Evolutionary conservation across 2,797 vertebrate genomes (phyloP), one percentile per base, ranked within the genome.

Genomic region (Esox masquinongy): DNA sequence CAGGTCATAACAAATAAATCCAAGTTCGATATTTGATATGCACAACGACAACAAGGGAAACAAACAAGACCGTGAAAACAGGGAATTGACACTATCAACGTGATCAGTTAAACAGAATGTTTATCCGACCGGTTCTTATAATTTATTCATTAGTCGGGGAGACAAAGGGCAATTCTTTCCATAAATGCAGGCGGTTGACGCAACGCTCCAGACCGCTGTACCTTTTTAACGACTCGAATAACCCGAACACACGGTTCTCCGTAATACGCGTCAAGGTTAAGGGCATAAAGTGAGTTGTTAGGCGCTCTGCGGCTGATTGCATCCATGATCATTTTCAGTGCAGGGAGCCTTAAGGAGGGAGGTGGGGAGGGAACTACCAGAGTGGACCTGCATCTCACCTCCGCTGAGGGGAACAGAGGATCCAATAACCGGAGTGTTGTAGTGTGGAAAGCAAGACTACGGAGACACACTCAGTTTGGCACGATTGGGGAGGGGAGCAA

Each of bases 401-500:
- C 69, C 29, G 7, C 24, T 49, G 24, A 53, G 16, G 49, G 22
- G 53, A 64, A 24, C 22, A 17, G 51, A 63, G 68, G 47, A 76
- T 76, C 82, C 81, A 71, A 88, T 59, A 85, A 86, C 12, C 16
- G 7, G 56, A 29, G 56, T 15, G 14, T 16, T 12, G 19, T 9
- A 3, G 56, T 87, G 81, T 82, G 75, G 80, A 74, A 79, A 29
- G 78, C 77, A 82, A 83, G 83, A 85, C 84, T 83, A 80, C 78
- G 19, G 39, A 17, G 49, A 68, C 17, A 90, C 90, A 90, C 81
- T 89, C 84, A 86, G 86, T 84, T 76, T 84, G 84, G 86, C 80
- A 90, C 22, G 24, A 91, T 88, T 74, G 86, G 70, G 83, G 63
- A 78, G 82, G 63, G 79, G 82, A 70, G 86, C 87, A 85, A 90